Base-by-base conservation (phyloP, 1,140 invertebrate species). In the Arion vulgaris region DNA sequence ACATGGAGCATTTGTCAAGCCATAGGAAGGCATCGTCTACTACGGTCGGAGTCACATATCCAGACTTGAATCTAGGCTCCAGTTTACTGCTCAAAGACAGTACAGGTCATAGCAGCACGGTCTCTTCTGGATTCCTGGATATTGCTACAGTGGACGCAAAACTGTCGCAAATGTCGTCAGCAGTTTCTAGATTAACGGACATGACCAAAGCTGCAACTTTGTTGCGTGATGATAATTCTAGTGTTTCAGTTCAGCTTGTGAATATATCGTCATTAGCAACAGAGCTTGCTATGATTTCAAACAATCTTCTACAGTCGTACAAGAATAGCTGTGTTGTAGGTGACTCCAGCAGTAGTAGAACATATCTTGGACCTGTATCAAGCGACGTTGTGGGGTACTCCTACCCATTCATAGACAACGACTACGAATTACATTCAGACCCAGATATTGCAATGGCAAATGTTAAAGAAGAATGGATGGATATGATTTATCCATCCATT, bases 1-100 rank as follows among this genome's bases (percentile, higher is more conserved):
- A 75, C 41, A 39, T 75, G 41, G 13, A 17, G 1, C 73, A 75
- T 75, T 7, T 75, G 13, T 75, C n/a, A 28, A 75, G 41, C 28
- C 73, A 75, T 49, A 75, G n/a, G 45, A 17, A 9, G 4, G 5
- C 1, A 13, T 13, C n/a, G 13, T 38, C 23, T 19, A 28, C 71
- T 34, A 32, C 2, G 2, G 11, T 9, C 5, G 23, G 38, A 73
- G 15, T n/a, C n/a, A n/a, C n/a, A n/a, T n/a, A n/a, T n/a, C n/a
- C n/a, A n/a, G n/a, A n/a, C n/a, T n/a, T n/a, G n/a, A n/a, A n/a
- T n/a, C n/a, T n/a, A n/a, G n/a, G n/a, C n/a, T n/a, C n/a, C n/a
- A n/a, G n/a, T n/a, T n/a, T n/a, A n/a, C n/a, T n/a, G n/a, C 45
- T 11, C 9, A 19, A 49, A 49, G 32, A 28, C 34, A 39, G 17